A percentile compares a stretch with the other conserved stretches of the same genome.
Conservation (phyloP, 1,140 invertebrate genomes). For the Danaus melanippus region DNA sequence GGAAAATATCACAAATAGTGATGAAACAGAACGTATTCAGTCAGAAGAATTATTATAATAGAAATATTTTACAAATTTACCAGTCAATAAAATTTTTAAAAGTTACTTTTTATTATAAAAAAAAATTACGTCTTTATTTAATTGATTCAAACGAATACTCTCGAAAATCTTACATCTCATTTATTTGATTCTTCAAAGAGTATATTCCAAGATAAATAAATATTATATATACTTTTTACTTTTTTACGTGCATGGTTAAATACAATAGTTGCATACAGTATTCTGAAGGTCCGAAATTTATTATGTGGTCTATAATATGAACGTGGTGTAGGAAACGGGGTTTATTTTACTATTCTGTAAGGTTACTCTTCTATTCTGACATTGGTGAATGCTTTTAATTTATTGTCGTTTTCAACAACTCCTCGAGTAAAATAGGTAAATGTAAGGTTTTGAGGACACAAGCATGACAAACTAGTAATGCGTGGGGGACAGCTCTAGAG, state of each 20-base stretch:
- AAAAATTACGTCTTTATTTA: no score
- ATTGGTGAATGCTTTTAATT: conserved; percentile 28
- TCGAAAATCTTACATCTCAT: no score
- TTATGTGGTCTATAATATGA: conserved; percentile 10
- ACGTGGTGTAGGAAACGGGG: conserved; percentile 38
- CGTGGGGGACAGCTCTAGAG: conserved; percentile 26
- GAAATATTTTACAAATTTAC: conserved; percentile 14
- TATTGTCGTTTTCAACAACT: conserved; percentile 35
- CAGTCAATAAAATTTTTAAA: no score
- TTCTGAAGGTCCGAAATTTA: no score
- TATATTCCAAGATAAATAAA: no score
- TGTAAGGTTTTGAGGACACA: conserved; percentile 29
- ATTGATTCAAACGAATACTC: no score
- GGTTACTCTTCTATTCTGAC: conserved; percentile 21
- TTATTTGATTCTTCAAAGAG: no score
- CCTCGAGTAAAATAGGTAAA: conserved; percentile 16
- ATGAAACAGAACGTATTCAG: conserved; percentile 44
- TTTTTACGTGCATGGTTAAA: no score
- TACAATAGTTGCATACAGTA: no score
- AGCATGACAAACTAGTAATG: conserved; percentile 22
- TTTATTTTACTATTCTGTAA: conserved; percentile 59
- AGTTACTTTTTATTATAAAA: no score
- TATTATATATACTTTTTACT: no score
- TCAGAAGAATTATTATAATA: conserved; percentile 30
- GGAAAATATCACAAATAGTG: conserved; percentile 43